Percentiles rank a stretch among this genome's conserved stretches.
phyloP scores from a whole-genome alignment of 2,797 vertebrate genomes.

The Ispidina lecontei region DNA sequence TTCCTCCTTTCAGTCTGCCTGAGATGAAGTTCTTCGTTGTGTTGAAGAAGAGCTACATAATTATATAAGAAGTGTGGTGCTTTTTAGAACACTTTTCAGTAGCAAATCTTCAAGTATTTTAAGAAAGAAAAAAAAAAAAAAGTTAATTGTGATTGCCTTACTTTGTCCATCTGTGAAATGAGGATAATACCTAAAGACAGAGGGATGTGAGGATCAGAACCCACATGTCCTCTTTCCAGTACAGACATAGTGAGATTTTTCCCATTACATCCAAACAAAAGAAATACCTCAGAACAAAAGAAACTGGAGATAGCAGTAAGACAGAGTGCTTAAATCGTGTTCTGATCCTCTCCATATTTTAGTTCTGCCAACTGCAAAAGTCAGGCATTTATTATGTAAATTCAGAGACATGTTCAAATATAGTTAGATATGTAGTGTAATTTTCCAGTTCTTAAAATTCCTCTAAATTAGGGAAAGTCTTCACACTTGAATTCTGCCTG shows the following conservation, averaged over 20 bases:
- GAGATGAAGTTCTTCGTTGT: not conserved
- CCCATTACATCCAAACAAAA: constrained; percentile 40
- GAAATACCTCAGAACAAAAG: constrained; percentile 35
- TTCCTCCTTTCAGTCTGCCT: not conserved
- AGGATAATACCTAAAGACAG: not conserved
- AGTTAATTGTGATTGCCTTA: not conserved
- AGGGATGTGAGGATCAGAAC: not conserved
- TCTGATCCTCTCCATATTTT: constrained; percentile 43
- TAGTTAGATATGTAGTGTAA: constrained; percentile 8
- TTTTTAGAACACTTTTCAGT: not conserved
- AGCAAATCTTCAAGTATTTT: not conserved
- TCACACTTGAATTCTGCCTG: constrained; percentile 23
- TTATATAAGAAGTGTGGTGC: not conserved
- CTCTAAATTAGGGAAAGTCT: constrained; percentile 42
- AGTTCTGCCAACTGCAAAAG: constrained; percentile 43
- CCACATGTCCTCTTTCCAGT: not conserved
- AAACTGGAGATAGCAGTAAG: constrained; percentile 18
- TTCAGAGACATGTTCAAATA: constrained; percentile 14
- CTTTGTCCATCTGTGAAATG: not conserved
- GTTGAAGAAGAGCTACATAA: constrained; percentile 29
- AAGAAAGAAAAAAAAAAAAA: not conserved
- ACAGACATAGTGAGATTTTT: constrained; percentile 4
- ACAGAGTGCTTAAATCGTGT: not conserved
- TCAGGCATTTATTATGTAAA: constrained; percentile 53
- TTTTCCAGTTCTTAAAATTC: constrained; percentile 50